Percentiles rank a stretch among this genome's conserved stretches.
Conservation (phyloP, 2,888 invertebrate species). For the Argyresthia albistria region DNA sequence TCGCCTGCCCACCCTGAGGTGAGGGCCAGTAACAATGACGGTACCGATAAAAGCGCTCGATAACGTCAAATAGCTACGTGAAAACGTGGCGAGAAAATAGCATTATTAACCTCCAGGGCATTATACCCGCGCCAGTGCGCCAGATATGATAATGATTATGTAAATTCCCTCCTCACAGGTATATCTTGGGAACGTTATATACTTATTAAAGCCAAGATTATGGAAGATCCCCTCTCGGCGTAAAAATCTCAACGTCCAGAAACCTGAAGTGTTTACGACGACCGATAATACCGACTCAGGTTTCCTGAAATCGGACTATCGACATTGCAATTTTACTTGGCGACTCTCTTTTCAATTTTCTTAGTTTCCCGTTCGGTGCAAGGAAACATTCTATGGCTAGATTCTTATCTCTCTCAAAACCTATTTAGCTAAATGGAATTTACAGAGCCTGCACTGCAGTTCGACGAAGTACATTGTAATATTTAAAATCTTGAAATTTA, state of each 20-base stretch:
- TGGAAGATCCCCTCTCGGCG: slow-evolving; percentile 50
- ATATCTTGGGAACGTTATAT: slow-evolving; percentile 67
- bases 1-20: slow-evolving; percentile 42
- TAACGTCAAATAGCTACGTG: slow-evolving; percentile 69
- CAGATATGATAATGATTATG: slow-evolving; percentile 74
- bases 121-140: slow-evolving; percentile 70
- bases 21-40: slow-evolving; percentile 65
- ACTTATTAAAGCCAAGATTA: slow-evolving; percentile 72
- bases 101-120: slow-evolving; percentile 72
- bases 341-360: slow-evolving; percentile 72
- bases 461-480: slow-evolving; percentile 68
- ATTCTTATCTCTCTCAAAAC: slow-evolving; percentile 70
- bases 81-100: slow-evolving; percentile 72
- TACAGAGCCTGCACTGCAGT: slow-evolving; percentile 71
- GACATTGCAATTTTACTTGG: slow-evolving; percentile 56
- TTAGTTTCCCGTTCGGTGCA: slow-evolving; percentile 62
- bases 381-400: slow-evolving; percentile 68
- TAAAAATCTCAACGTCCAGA: slow-evolving; percentile 17
- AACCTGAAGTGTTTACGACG: slow-evolving; percentile 44
- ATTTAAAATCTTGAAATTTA: slow-evolving; percentile 69
- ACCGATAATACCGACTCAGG: slow-evolving; percentile 59
- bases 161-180: slow-evolving; percentile 69
- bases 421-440: slow-evolving; percentile 73
- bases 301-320: slow-evolving; percentile 62
- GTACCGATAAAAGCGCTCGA: slow-evolving; percentile 66